phyloP scores from a whole-genome alignment of 2,888 invertebrate species.

The Xylocampa areola region DNA sequence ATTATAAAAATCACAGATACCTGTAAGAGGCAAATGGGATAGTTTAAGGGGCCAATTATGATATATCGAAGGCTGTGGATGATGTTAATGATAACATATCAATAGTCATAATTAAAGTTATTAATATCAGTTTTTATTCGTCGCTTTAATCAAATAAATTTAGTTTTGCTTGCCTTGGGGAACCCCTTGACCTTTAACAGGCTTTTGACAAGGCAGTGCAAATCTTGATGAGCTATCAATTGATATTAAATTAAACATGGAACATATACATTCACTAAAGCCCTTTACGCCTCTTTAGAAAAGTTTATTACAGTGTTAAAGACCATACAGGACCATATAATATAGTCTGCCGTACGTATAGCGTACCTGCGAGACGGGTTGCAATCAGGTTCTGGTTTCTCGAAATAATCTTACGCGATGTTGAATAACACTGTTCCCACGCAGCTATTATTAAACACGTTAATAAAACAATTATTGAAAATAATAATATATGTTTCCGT shows the following conservation, averaged over 20 bases:
- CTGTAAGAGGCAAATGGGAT: no score
- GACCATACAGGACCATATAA: conserved; percentile 8
- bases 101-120: background rate
- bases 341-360: conserved; percentile 17
- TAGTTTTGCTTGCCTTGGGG: background rate
- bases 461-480: conserved; percentile 46
- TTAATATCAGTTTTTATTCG: background rate
- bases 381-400: conserved; percentile 53
- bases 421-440: conserved; percentile 60
- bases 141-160: background rate
- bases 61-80: no score
- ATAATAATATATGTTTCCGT: conserved; percentile 29
- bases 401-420: conserved; percentile 55
- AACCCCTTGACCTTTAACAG: background rate
- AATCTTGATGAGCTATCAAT: background rate
- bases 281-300: background rate
- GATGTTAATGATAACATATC: background rate
- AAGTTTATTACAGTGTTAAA: conserved; percentile 7
- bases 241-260: background rate
- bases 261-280: background rate
- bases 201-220: no score
- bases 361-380: conserved; percentile 36
- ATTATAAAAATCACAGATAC: background rate
- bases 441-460: conserved; percentile 38
- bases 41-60: no score